Percentiles rank a stretch among this genome's conserved stretches.
phyloP scores from a whole-genome alignment of 1,140 invertebrate species.

The Mesaphorura yosii region DNA sequence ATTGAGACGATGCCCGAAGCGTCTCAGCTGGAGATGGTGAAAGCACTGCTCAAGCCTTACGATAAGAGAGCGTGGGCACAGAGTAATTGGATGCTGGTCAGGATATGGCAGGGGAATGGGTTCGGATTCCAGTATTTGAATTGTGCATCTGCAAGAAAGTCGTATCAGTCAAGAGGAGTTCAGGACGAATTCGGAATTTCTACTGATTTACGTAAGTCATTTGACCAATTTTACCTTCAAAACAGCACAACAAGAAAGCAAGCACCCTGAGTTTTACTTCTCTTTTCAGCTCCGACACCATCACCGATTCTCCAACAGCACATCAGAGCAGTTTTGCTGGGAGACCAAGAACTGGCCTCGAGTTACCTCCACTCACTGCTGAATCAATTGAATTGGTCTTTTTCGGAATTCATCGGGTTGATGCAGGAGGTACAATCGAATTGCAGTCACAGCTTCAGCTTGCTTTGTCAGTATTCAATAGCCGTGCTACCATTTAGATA shows the following conservation, averaged over 20 bases:
- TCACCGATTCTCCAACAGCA: slow-evolving; percentile 47
- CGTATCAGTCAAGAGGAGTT: slow-evolving; percentile 21
- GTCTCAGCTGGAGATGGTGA: slow-evolving; percentile 35
- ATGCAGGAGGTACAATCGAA: slow-evolving; percentile 56
- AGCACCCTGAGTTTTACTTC: neutral
- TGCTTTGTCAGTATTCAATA: slow-evolving; percentile 1
- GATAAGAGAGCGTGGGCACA: slow-evolving; percentile 75
- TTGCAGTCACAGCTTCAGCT: neutral
- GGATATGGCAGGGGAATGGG: slow-evolving; percentile 72
- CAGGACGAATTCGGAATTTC: slow-evolving; percentile 31
- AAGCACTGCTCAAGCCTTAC: slow-evolving; percentile 45
- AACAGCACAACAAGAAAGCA: neutral
- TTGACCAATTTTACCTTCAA: neutral
- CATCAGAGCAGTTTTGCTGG: slow-evolving; percentile 42
- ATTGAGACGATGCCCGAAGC: slow-evolving; percentile 50
- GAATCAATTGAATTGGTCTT: slow-evolving; percentile 76
- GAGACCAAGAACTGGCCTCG: slow-evolving; percentile 42
- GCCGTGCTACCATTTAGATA: slow-evolving; percentile 41
- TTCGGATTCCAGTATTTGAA: slow-evolving; percentile 65
- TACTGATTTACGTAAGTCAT: slow-evolving; percentile 22
- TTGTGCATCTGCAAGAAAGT: slow-evolving; percentile 36
- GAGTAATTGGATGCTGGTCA: slow-evolving; percentile 69
- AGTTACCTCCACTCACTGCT: slow-evolving; percentile 65
- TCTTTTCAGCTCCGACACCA: slow-evolving; percentile 47
- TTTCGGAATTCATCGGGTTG: slow-evolving; percentile 75